Conservation (phyloP, 2,113 vertebrate species). For the Pseudopodoces humilis region DNA sequence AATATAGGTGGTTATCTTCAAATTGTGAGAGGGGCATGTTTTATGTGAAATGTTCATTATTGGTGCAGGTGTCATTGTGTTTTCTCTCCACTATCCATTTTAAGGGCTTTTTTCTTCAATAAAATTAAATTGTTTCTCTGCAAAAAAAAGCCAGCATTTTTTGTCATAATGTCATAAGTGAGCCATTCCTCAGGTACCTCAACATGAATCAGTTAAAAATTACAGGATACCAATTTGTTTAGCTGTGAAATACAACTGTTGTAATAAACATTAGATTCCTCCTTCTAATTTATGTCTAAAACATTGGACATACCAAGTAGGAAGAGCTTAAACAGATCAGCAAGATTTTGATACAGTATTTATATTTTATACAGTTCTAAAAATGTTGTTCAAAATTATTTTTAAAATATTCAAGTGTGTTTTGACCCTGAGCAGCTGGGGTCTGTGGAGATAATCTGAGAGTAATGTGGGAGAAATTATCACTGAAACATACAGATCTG, state of each 20-base stretch:
- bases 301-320: background rate
- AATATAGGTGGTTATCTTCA: background rate
- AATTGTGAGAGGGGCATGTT: background rate
- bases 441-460: background rate
- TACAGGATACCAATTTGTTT: background rate
- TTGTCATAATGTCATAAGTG: background rate
- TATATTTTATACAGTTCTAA: background rate
- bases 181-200: background rate
- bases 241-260: background rate
- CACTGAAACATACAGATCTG: background rate
- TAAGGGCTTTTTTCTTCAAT: background rate
- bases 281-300: background rate
- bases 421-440: background rate
- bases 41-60: background rate
- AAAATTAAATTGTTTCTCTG: background rate
- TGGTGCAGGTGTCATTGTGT: background rate
- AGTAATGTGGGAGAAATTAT: background rate
- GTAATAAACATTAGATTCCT: background rate
- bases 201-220: background rate
- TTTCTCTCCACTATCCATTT: background rate
- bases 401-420: background rate
- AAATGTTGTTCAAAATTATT: background rate
- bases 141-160: accelerated
- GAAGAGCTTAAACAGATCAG: background rate
- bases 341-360: background rate